These are phyloP conservation scores for Poecilia picta DNA, from an alignment of 2,797 vertebrate species.

Conservation along the genomic window DNA sequence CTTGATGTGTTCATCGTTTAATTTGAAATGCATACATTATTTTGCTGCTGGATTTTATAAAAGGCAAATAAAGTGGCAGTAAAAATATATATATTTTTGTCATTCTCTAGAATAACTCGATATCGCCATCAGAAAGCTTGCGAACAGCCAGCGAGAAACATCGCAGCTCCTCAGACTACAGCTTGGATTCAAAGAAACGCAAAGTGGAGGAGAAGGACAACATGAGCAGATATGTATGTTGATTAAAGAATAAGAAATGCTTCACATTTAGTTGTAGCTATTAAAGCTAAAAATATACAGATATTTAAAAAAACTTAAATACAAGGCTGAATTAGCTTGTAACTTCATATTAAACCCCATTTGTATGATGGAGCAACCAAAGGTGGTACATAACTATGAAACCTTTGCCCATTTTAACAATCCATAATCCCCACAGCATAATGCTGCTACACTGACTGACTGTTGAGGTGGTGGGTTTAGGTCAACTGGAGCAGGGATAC, in stretches of 20 bases:
- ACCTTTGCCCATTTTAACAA: not conserved
- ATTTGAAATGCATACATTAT: slow-evolving; percentile 55
- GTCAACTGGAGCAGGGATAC: not conserved
- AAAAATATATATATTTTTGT: slow-evolving; percentile 27
- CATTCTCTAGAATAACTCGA: slow-evolving; percentile 88
- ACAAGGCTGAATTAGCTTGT: not conserved
- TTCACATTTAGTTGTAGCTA: not conserved
- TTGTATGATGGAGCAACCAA: not conserved
- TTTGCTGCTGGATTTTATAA: slow-evolving; percentile 37
- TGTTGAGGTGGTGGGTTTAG: not conserved
- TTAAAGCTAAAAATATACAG: not conserved
- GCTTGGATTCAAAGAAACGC: slow-evolving; percentile 93
- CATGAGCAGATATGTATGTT: slow-evolving; percentile 93
- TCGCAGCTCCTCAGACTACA: slow-evolving; percentile 90
- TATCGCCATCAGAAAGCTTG: slow-evolving; percentile 94
- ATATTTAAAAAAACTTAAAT: not conserved
- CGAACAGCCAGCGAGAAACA: slow-evolving; percentile 92
- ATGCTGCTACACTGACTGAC: not conserved
- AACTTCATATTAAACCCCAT: not conserved
- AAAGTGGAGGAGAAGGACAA: slow-evolving; percentile 96
- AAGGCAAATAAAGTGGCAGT: slow-evolving; percentile 23
- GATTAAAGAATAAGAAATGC: not conserved
- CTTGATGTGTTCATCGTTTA: slow-evolving; percentile 43
- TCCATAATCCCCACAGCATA: not conserved
- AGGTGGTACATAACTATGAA: not conserved